These are phyloP conservation scores for Takifugu flavidus DNA, from an alignment of 2,113 vertebrate species.

Conservation along the genomic window DNA sequence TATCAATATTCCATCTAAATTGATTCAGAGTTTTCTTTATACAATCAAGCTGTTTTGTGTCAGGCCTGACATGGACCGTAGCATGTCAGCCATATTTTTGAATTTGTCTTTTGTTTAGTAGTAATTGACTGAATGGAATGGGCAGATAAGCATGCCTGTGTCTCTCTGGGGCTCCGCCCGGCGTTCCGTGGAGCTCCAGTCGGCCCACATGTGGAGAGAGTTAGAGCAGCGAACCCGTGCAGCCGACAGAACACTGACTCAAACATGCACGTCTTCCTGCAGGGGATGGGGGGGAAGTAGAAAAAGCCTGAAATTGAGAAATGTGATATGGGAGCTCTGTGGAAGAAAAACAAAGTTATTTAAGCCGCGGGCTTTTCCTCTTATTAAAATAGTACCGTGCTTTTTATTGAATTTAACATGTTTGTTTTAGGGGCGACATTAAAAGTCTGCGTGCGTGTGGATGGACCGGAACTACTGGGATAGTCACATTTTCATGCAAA, in stretches of 20 bases:
- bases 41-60: slow-evolving; percentile 42
- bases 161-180: slow-evolving; percentile 46
- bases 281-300: slow-evolving; percentile 69
- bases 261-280: slow-evolving; percentile 69
- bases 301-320: slow-evolving; percentile 72
- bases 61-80: slow-evolving; percentile 31
- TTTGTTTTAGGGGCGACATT: slow-evolving; percentile 63
- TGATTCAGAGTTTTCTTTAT: slow-evolving; percentile 53
- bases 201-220: slow-evolving; percentile 70
- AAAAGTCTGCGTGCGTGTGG: slow-evolving; percentile 40
- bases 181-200: slow-evolving; percentile 31
- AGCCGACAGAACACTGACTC: slow-evolving; percentile 42
- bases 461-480: slow-evolving; percentile 33
- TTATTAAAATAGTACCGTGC: slow-evolving; percentile 74
- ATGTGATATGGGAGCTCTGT: slow-evolving; percentile 66
- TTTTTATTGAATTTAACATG: slow-evolving; percentile 78
- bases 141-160: slow-evolving; percentile 54
- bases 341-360: slow-evolving; percentile 75
- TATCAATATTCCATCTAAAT: slow-evolving; percentile 65
- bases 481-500: slow-evolving; percentile 50
- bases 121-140: slow-evolving; percentile 65
- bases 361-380: slow-evolving; percentile 71
- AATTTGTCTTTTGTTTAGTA: slow-evolving; percentile 70
- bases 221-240: slow-evolving; percentile 59
- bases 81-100: slow-evolving; percentile 49